These are phyloP conservation scores for Mionectes olivaceus DNA, from an alignment of 2,797 vertebrate species.

Conservation along the genomic window DNA sequence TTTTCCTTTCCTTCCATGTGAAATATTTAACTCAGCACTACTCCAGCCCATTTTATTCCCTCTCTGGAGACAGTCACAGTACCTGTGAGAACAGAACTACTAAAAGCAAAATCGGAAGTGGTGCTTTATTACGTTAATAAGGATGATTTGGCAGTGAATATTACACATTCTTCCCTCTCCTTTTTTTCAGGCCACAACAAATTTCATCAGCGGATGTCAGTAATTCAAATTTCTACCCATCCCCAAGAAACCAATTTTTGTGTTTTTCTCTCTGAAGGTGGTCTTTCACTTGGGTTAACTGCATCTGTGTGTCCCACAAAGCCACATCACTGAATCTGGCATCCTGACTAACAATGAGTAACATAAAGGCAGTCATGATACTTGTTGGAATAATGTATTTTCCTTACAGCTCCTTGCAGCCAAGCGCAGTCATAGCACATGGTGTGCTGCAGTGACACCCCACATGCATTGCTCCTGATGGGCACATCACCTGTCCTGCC, in stretches of 20 bases:
- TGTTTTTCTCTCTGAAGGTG: background rate
- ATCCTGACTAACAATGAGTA: background rate
- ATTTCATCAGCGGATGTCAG: background rate
- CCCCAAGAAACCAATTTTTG: background rate
- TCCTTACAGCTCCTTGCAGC: background rate
- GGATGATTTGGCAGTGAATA: background rate
- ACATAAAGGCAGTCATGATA: background rate
- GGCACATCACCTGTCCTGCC: background rate
- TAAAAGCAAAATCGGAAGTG: background rate
- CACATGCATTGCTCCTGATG: rapidly evolving
- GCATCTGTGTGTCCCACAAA: background rate
- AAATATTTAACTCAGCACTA: background rate
- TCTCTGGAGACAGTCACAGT: background rate
- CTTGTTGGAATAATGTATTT: background rate
- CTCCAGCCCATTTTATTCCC: background rate
- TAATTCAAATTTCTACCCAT: background rate
- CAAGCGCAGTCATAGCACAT: rapidly evolving
- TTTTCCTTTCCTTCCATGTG: background rate
- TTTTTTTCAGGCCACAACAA: background rate
- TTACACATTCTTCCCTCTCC: background rate
- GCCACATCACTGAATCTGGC: background rate
- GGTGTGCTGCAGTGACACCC: background rate
- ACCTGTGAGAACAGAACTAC: background rate
- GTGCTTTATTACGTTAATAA: background rate
- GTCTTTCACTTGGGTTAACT: background rate